These are phyloP conservation scores for Anoura caudifer DNA, from an alignment of 2,113 vertebrate genomes.

Conservation along the genomic window DNA sequence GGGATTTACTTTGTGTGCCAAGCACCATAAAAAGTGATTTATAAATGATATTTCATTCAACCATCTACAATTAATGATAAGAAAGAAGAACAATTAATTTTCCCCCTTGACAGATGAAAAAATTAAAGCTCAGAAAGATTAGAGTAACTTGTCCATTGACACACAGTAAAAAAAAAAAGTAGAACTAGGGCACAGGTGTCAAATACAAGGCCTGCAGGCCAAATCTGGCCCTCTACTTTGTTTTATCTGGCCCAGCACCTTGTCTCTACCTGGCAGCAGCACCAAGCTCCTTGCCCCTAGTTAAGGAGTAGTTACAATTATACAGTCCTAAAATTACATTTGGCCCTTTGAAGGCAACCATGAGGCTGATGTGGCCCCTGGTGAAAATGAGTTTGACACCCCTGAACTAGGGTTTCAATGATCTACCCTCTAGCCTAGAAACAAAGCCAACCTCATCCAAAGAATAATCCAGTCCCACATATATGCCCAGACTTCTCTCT, in stretches of 20 bases:
- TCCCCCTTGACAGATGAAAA: neutral
- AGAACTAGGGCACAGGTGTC: neutral
- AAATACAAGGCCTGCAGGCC: too few relatives aligned
- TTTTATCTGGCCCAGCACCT: too few relatives aligned
- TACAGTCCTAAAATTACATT: too few relatives aligned
- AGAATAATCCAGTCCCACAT: neutral
- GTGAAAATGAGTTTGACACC: too few relatives aligned
- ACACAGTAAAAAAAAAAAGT: neutral
- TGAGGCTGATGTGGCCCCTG: too few relatives aligned
- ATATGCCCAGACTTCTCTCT: neutral
- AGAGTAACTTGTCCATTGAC: neutral
- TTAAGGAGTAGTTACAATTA: too few relatives aligned
- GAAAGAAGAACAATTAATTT: slow-evolving; percentile 5
- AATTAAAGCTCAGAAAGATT: neutral
- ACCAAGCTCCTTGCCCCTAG: too few relatives aligned
- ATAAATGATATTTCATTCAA: neutral
- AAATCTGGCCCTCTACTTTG: too few relatives aligned
- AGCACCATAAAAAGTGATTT: slow-evolving; percentile 32
- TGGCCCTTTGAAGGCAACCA: too few relatives aligned
- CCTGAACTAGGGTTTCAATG: neutral
- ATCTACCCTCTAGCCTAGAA: neutral
- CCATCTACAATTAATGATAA: slow-evolving; percentile 7
- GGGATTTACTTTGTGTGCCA: neutral
- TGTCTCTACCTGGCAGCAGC: too few relatives aligned
- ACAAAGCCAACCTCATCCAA: neutral